phyloP scores from a whole-genome alignment of 2,113 vertebrate genomes.

The Benitochromis conjunctus region DNA sequence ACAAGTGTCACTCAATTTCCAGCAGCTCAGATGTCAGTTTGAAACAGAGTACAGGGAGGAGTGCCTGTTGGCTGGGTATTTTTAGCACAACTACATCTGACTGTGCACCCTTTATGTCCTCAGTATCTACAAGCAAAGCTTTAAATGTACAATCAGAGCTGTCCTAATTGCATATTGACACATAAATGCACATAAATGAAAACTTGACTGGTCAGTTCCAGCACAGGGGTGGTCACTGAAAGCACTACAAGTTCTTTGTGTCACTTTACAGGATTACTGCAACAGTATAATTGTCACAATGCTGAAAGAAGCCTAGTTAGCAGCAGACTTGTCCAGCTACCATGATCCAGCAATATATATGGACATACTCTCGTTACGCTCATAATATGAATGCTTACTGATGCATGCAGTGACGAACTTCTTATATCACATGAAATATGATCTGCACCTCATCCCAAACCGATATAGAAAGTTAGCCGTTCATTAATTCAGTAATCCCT shows the following conservation, averaged over 20 bases:
- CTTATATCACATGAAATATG: background rate
- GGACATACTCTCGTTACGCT: background rate
- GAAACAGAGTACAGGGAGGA: constrained; percentile 50
- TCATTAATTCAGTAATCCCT: background rate
- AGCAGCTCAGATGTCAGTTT: constrained; percentile 47
- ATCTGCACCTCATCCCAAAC: background rate
- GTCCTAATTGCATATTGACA: background rate
- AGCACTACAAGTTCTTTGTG: background rate
- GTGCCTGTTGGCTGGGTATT: constrained; percentile 32
- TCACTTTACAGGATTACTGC: background rate
- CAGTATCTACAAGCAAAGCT: background rate
- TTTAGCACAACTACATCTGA: constrained; percentile 47
- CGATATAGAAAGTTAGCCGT: background rate
- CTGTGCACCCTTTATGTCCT: background rate
- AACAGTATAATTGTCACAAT: background rate
- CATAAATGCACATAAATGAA: background rate
- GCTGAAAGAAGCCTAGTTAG: background rate
- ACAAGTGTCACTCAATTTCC: constrained; percentile 51
- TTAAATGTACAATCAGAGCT: background rate
- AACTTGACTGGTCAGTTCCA: background rate
- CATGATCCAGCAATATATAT: background rate
- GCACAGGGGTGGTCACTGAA: background rate
- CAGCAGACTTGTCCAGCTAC: background rate
- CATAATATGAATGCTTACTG: background rate
- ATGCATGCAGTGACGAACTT: background rate